phyloP scores from a whole-genome alignment of 2,113 vertebrate species.

The Donacobius atricapilla region DNA sequence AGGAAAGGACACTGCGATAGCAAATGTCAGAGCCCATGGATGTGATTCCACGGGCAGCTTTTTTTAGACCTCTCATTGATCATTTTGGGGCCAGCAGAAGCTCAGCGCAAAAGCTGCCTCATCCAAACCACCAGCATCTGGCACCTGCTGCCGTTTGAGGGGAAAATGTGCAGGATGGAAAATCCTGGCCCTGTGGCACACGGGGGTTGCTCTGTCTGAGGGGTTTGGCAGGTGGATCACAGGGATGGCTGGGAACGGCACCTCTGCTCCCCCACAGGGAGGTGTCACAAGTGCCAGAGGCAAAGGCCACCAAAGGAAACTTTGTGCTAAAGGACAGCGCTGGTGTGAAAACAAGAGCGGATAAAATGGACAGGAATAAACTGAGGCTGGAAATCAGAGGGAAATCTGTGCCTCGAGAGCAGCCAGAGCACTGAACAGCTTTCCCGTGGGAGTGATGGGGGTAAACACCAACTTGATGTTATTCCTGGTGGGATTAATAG shows the following conservation, averaged over 20 bases:
- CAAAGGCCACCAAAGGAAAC: neutral
- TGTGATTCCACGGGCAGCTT: neutral
- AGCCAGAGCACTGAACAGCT: constrained; percentile 45
- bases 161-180: neutral
- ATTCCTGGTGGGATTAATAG: neutral
- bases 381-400: neutral
- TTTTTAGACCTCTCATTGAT: neutral
- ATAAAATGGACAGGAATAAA: neutral
- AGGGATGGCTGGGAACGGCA: accelerated
- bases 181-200: neutral
- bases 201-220: neutral
- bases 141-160: neutral
- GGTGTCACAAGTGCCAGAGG: accelerated
- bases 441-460: constrained; percentile 33
- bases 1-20: neutral
- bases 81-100: neutral
- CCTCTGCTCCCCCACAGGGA: neutral
- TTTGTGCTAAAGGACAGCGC: neutral
- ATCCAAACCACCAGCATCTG: neutral
- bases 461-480: constrained; percentile 20
- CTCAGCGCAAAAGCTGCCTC: neutral
- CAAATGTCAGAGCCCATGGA: neutral
- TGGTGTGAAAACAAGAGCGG: neutral
- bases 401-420: neutral
- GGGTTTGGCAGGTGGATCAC: neutral